Evolutionary conservation across 2,113 vertebrate genomes (phyloP).

Genomic region (Ammodytes dubius): DNA sequence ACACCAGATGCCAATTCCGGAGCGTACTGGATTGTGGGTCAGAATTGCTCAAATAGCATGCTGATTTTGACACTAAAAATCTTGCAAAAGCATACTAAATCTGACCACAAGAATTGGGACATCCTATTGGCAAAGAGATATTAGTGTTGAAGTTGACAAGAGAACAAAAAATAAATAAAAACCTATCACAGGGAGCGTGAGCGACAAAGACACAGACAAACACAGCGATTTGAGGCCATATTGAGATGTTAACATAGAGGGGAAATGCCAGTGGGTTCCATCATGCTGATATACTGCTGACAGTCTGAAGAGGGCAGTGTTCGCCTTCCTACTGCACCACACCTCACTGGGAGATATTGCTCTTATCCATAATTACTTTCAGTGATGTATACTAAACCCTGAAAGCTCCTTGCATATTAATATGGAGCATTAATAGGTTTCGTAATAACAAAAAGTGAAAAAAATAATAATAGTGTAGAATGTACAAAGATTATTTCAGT

Average conservation of each 20-base stretch:
- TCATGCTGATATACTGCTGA: constrained; percentile 16
- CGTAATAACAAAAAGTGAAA: constrained; percentile 65
- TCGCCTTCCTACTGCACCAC: constrained; percentile 46
- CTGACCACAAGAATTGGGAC: neutral
- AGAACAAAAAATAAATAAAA: constrained; percentile 37
- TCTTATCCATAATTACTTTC: constrained; percentile 69
- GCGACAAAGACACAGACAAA: constrained; percentile 28
- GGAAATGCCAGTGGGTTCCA: constrained; percentile 16
- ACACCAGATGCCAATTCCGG: too few species aligned
- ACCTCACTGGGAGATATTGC: constrained; percentile 3
- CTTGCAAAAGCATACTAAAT: neutral
- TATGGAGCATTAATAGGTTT: constrained; percentile 56
- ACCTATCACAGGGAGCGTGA: neutral
- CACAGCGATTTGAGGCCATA: neutral
- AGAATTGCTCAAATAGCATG: too few species aligned
- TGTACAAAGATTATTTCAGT: constrained; percentile 67
- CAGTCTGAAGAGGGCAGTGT: constrained; percentile 75
- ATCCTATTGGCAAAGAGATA: neutral
- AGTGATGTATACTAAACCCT: constrained; percentile 59
- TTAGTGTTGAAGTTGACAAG: constrained; percentile 22
- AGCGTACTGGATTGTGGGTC: too few species aligned
- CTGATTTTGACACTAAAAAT: too few species aligned
- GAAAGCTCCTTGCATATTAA: constrained; percentile 55
- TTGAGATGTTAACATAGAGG: constrained; percentile 35
- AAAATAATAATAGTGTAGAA: constrained; percentile 22